Evolutionary conservation across 2,113 vertebrate genomes (phyloP).

Genomic region (Potamarius usumacintae): DNA sequence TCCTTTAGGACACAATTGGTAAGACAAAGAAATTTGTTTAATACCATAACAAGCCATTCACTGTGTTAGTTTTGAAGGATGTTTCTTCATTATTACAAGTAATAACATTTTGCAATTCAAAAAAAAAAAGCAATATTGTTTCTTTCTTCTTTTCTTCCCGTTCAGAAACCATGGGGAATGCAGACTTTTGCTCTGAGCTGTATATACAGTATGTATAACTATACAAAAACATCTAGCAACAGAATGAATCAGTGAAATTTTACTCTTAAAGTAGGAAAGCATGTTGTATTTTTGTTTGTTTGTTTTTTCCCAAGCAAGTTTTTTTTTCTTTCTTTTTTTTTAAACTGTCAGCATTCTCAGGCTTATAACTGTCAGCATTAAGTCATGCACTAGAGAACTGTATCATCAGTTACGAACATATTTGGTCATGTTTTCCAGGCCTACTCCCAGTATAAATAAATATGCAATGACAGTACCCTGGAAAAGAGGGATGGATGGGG

Average conservation of each 20-base stretch:
- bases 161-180: background rate
- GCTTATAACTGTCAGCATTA: background rate
- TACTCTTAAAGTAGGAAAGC: background rate
- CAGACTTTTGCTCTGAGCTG: background rate
- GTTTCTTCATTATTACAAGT: background rate
- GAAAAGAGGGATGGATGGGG: conserved; percentile 38
- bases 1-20: background rate
- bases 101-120: background rate
- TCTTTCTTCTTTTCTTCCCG: background rate
- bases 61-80: background rate
- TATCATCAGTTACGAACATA: conserved; percentile 20
- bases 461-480: conserved; percentile 17
- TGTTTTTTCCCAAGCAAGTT: background rate
- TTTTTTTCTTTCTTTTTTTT: background rate
- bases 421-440: conserved; percentile 17
- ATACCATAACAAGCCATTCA: background rate
- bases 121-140: background rate
- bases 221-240: background rate
- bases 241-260: background rate
- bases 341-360: background rate
- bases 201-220: background rate
- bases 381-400: background rate
- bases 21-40: background rate
- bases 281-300: background rate
- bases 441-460: conserved; percentile 26